Conservation (phyloP, 2,113 vertebrate genomes). For the Erythrocercus mccallii region DNA sequence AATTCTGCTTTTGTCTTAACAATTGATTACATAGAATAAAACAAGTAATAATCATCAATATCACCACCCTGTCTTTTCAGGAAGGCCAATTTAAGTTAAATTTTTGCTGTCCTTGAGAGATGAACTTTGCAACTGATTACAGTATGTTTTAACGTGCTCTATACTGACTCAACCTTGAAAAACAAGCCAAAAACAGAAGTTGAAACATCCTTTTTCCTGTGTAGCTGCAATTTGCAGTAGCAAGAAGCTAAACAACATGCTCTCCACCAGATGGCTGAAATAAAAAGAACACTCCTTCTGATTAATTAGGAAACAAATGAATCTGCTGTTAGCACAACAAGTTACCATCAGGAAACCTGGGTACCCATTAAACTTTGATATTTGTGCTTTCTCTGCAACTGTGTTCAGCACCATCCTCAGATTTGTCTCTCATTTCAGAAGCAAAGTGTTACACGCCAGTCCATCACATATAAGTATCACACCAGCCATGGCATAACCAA, state of each 20-base stretch:
- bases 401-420: neutral
- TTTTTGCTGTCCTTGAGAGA: neutral
- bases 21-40: slow-evolving; percentile 3
- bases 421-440: neutral
- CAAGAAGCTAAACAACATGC: slow-evolving; percentile 70
- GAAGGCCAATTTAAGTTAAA: neutral
- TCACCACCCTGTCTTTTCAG: neutral
- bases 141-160: slow-evolving; percentile 20
- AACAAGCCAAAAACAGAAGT: slow-evolving; percentile 65
- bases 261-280: slow-evolving; percentile 71
- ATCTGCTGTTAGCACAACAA: slow-evolving; percentile 72
- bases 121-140: neutral
- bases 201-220: slow-evolving; percentile 63
- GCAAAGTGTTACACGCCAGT: neutral
- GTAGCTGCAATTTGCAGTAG: slow-evolving; percentile 58
- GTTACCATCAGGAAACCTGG: slow-evolving; percentile 54
- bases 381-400: neutral
- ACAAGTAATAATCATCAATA: neutral
- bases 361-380: slow-evolving; percentile 14
- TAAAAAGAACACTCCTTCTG: slow-evolving; percentile 70
- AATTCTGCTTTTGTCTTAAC: neutral
- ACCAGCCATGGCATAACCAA: neutral
- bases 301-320: slow-evolving; percentile 74
- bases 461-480: neutral
- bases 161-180: slow-evolving; percentile 48